Conservation (phyloP, 53 echinoderm and acorn worm species). For the Actinopyga echinites region DNA sequence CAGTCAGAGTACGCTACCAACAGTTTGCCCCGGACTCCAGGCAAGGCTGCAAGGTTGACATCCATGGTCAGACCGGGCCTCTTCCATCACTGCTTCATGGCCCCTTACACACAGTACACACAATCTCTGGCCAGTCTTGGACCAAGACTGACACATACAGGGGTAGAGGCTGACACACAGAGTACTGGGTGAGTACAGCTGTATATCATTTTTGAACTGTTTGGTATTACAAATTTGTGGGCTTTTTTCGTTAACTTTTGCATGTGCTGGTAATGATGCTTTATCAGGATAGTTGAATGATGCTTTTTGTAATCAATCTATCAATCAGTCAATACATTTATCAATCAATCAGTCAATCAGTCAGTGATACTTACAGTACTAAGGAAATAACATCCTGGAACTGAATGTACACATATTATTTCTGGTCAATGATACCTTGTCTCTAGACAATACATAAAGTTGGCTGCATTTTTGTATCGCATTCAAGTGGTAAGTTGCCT, state of each 20-base stretch:
- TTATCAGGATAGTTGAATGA: not conserved
- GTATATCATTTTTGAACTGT: not conserved
- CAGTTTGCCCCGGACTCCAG: slow-evolving; percentile 64
- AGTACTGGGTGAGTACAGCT: slow-evolving; percentile 61
- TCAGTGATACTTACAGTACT: no score
- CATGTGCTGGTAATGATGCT: not conserved
- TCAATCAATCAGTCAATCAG: not conserved
- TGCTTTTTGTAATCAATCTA: no score
- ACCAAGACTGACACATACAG: slow-evolving; percentile 64
- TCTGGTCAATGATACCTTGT: no score
- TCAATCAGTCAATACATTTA: no score
- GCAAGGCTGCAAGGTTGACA: slow-evolving; percentile 89
- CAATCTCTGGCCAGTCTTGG: slow-evolving; percentile 83
- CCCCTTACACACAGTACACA: slow-evolving; percentile 94
- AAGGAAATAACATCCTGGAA: no score
- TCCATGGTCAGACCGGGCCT: slow-evolving; percentile 91
- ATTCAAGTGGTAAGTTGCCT: no score
- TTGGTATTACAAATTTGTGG: not conserved
- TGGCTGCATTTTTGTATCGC: no score
- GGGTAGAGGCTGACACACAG: slow-evolving; percentile 61
- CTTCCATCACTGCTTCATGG: slow-evolving; percentile 93
- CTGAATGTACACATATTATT: no score
- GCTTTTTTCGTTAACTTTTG: not conserved
- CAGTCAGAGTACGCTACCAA: slow-evolving; percentile 71
- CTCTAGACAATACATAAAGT: no score